These are phyloP conservation scores for Malaclemys terrapin DNA, from an alignment of 2,113 vertebrate species.

Conservation along the genomic window DNA sequence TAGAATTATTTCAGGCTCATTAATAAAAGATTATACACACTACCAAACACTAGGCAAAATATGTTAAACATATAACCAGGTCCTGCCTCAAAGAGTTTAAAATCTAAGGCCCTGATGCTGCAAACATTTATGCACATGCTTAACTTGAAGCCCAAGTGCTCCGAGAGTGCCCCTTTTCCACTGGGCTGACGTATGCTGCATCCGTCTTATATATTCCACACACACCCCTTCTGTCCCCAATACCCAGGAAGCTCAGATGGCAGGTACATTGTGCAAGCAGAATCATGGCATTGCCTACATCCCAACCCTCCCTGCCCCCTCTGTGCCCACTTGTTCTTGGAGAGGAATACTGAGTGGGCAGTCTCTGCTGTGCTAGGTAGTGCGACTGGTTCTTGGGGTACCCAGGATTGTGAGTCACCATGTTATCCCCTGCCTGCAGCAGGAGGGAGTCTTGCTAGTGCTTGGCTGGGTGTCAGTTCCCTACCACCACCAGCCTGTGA, in stretches of 20 bases:
- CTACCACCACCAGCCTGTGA: no score
- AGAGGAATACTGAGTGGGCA: background rate
- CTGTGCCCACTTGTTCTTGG: background rate
- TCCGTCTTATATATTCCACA: background rate
- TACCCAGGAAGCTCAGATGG: background rate
- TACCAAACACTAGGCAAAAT: accelerated
- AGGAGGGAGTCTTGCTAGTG: no score
- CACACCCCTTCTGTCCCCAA: no score
- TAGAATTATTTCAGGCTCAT: background rate
- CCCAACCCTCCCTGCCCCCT: background rate
- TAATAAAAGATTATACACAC: background rate
- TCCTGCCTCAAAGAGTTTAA: background rate
- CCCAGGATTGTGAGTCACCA: no score
- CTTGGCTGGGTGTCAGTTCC: no score
- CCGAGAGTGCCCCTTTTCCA: no score
- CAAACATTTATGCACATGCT: background rate
- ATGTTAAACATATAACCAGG: background rate
- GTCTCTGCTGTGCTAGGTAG: background rate
- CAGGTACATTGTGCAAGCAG: no score
- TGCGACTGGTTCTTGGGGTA: no score
- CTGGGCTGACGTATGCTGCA: no score
- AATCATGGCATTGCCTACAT: no score
- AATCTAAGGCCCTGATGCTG: background rate
- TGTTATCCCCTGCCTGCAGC: no score
- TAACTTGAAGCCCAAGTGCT: background rate